Evolutionary conservation across 2,888 invertebrate genomes (phyloP).

Genomic region (Brenthis ino): DNA sequence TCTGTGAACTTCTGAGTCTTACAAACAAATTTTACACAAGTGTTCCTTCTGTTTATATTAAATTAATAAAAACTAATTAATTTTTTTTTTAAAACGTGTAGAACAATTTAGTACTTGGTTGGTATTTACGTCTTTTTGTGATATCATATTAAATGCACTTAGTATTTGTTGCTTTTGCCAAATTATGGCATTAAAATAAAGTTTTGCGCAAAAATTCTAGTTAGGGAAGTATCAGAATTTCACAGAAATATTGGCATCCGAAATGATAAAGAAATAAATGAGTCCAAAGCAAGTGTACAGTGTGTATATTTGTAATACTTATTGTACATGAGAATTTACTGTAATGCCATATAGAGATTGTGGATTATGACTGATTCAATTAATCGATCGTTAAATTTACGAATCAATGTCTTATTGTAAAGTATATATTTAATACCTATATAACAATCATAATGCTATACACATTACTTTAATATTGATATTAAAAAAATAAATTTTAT

Average conservation of each 20-base stretch:
- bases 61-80: no score
- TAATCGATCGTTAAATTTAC: background rate
- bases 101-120: no score
- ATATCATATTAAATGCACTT: no score
- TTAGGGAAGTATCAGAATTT: no score
- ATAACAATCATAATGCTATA: background rate
- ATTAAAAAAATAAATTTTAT: background rate
- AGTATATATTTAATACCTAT: background rate
- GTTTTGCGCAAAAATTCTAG: no score
- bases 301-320: background rate
- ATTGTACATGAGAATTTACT: constrained; percentile 2
- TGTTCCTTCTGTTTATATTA: no score
- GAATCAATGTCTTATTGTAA: background rate
- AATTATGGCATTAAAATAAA: no score
- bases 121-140: no score
- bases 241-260: background rate
- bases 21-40: no score
- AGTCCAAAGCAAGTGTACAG: background rate
- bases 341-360: background rate
- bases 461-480: background rate
- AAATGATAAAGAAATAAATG: background rate
- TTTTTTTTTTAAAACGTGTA: no score
- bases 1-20: no score
- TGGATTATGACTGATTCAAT: background rate
- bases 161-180: no score